phyloP scores from a whole-genome alignment of 2,797 vertebrate genomes.

The Myotis vivesi region DNA sequence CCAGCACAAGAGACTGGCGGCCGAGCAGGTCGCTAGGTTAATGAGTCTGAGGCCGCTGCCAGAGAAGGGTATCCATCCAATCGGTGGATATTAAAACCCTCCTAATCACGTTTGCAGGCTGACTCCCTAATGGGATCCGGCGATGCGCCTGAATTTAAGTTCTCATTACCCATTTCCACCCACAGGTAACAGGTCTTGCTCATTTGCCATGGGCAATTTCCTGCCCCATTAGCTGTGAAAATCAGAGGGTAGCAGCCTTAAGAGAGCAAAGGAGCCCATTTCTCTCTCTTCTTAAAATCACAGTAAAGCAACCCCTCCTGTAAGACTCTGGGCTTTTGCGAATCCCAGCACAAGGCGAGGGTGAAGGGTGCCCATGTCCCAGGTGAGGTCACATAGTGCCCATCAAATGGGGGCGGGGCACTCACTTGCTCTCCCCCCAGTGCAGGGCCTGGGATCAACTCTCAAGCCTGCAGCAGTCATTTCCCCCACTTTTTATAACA shows the following conservation, averaged over 20 bases:
- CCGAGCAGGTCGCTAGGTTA: constrained; percentile 69
- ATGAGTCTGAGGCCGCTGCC: constrained; percentile 46
- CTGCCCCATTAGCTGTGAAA: constrained; percentile 43
- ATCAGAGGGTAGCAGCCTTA: accelerated
- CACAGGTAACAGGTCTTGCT: constrained; percentile 38
- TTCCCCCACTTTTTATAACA: background rate
- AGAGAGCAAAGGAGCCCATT: background rate
- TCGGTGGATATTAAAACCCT: constrained; percentile 52
- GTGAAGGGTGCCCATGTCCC: accelerated
- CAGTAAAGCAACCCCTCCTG: background rate
- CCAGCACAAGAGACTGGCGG: constrained; percentile 13
- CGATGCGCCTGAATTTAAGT: constrained; percentile 60
- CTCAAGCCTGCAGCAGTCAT: background rate
- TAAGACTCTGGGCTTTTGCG: background rate
- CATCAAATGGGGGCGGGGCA: background rate
- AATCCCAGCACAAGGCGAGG: background rate
- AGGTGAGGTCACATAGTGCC: background rate
- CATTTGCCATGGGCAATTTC: background rate
- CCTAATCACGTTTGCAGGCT: constrained; percentile 66
- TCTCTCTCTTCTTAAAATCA: background rate
- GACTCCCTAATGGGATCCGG: constrained; percentile 61
- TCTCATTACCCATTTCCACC: constrained; percentile 70
- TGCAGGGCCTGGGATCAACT: background rate
- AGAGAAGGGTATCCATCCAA: constrained; percentile 52
- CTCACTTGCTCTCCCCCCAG: background rate